Base-by-base conservation (phyloP, 2,888 invertebrate genomes). In the Chloroclysta siterata region DNA sequence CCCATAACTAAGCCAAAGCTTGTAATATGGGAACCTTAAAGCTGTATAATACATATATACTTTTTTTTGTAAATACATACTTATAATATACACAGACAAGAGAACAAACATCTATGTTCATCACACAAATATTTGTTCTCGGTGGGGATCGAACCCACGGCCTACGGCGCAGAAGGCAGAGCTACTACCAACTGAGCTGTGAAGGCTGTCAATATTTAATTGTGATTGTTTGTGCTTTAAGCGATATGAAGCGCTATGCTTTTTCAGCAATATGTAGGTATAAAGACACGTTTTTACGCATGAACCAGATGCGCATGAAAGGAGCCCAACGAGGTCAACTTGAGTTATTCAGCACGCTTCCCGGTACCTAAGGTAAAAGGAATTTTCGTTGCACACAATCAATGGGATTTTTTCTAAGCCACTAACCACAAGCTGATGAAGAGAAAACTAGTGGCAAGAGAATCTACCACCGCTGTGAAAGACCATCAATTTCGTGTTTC, bases 401-500 rank as follows among this genome's bases (percentile, higher is more conserved):
- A 46, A 46, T 46, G 17, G 10, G 46, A 17, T 46, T 46, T 46
- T 17, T 46, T 44, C 44, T 44, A 44, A 14, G 33, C 33, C 5
- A 33, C 33, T 8, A 46, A 11, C 15, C 10, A 44, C 44, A 15
- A 44, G 46, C 17, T 11, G 46, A 46, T 3, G 46, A 17, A 46
- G 17, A 46, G n/a, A 15, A 15, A 8, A 44, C 44, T 15, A 15
- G 15, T n/a, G 15, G 8, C 15, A 44, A 7, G 15, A 44, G 44
- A 44, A 15, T 17, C 17, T 47, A 28, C 48, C n/a, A 11, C n/a
- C 41, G 29, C 42, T 44, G 17, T 41, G 36, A 44, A 61, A 44
- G 50, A 33, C 17, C 22, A 51, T 58, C 46, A 50, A 60, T 60
- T 46, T 44, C 29, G 17, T 48, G 55, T 46, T 59, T 48, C 41